These are phyloP conservation scores for Reticulitermes speratus DNA, from an alignment of 1,140 invertebrate species.

Conservation along the genomic window DNA sequence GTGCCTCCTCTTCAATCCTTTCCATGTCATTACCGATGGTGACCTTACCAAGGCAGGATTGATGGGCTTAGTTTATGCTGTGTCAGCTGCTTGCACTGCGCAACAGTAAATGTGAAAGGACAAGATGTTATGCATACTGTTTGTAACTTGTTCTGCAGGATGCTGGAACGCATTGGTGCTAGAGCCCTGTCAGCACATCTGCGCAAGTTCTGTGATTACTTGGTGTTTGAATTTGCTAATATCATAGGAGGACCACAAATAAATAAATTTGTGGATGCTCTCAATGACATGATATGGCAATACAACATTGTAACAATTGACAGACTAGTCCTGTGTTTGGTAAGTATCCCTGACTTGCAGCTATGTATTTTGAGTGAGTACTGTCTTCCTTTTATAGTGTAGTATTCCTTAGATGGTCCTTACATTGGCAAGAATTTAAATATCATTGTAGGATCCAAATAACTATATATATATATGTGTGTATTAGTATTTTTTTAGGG, in stretches of 20 bases:
- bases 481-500: too few species aligned
- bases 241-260: slow-evolving; percentile 80
- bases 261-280: slow-evolving; percentile 90
- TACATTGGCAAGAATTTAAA: neutral
- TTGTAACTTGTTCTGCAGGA: slow-evolving; percentile 56
- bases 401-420: neutral
- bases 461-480: too few species aligned
- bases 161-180: slow-evolving; percentile 90
- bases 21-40: too few species aligned
- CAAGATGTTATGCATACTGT: too few species aligned
- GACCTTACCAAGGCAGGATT: too few species aligned
- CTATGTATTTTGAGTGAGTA: too few species aligned
- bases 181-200: slow-evolving; percentile 85
- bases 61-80: too few species aligned
- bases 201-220: slow-evolving; percentile 91
- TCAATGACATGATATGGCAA: slow-evolving; percentile 97
- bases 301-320: slow-evolving; percentile 96
- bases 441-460: neutral
- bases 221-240: slow-evolving; percentile 88
- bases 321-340: slow-evolving; percentile 83
- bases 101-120: too few species aligned
- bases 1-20: too few species aligned
- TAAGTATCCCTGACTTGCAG: slow-evolving; percentile 47
- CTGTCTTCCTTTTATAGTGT: neutral
- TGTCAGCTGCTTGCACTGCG: too few species aligned